Evolutionary conservation across 2,797 vertebrate genomes (phyloP).

Genomic region (Cetoscarus ocellatus): DNA sequence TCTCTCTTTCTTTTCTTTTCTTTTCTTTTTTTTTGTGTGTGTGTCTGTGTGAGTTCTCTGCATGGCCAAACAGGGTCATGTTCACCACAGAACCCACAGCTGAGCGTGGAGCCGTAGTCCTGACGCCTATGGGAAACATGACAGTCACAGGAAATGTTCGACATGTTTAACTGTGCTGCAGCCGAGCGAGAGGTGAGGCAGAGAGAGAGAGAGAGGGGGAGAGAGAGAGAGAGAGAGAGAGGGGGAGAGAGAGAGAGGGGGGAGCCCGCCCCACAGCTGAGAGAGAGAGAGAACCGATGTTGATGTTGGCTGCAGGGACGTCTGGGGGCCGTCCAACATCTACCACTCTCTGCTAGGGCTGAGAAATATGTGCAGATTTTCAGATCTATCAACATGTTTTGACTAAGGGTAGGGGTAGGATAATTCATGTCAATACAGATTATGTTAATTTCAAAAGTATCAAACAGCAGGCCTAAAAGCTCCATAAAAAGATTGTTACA

Average conservation of each 20-base stretch:
- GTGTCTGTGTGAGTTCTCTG: conserved; percentile 47
- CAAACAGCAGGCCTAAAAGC: too few relatives aligned
- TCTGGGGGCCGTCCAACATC: conserved; percentile 63
- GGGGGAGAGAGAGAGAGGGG: conserved; percentile 4
- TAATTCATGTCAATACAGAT: too few relatives aligned
- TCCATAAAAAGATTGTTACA: too few relatives aligned
- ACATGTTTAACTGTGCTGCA: conserved; percentile 77
- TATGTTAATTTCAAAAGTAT: too few relatives aligned
- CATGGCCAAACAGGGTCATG: conserved; percentile 67
- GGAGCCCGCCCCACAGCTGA: conserved; percentile 60
- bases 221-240: too few relatives aligned
- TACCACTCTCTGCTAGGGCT: conserved; percentile 51
- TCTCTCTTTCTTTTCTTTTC: background rate
- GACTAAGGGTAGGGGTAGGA: too few relatives aligned
- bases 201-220: conserved; percentile 10
- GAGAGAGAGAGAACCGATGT: conserved; percentile 56
- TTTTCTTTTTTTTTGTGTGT: background rate
- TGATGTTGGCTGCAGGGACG: conserved; percentile 75
- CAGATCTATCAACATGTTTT: too few relatives aligned
- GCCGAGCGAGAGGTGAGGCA: conserved; percentile 62
- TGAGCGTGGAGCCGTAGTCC: conserved; percentile 44
- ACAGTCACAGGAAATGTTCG: conserved; percentile 84
- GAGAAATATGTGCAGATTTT: too few relatives aligned
- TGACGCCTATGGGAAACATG: conserved; percentile 68
- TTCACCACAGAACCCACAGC: conserved; percentile 47